Conservation (phyloP, 2,113 vertebrate genomes). For the Quiscalus mexicanus region DNA sequence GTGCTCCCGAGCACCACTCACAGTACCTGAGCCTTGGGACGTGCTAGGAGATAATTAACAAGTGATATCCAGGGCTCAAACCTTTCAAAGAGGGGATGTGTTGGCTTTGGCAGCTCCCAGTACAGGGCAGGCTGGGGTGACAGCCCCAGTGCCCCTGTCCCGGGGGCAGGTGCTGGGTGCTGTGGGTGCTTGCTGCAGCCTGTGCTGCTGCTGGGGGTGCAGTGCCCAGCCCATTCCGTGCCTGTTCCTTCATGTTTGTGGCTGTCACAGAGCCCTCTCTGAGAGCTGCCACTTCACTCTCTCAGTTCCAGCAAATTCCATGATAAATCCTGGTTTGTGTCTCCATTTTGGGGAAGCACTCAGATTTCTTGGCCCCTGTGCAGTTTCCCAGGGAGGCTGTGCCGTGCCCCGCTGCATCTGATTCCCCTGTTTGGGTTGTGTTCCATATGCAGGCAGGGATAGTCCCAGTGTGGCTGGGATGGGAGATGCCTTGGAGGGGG, state of each 20-base stretch:
- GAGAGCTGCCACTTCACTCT: neutral
- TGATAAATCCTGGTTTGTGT: neutral
- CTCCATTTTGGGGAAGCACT: neutral
- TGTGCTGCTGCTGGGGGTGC: neutral
- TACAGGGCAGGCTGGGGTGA: neutral
- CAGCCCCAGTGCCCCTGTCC: neutral
- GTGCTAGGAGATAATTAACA: constrained; percentile 14
- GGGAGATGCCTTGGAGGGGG: neutral
- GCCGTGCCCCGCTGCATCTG: neutral
- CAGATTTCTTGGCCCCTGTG: too few species aligned
- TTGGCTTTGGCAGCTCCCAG: neutral
- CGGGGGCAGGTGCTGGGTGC: neutral
- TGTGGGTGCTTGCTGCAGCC: neutral
- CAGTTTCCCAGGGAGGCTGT: neutral
- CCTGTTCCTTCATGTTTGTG: rapidly evolving
- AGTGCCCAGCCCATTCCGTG: rapidly evolving
- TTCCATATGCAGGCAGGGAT: neutral
- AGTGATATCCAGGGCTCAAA: neutral
- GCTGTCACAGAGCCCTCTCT: neutral
- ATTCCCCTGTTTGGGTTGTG: neutral
- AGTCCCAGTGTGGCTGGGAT: neutral
- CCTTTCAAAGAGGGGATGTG: neutral
- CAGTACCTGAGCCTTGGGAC: neutral
- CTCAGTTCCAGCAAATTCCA: neutral
- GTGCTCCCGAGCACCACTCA: neutral